Evolutionary conservation across 2,113 vertebrate species (phyloP), one percentile per base, ranked within the genome.

Genomic region (Eretmochelys imbricata): DNA sequence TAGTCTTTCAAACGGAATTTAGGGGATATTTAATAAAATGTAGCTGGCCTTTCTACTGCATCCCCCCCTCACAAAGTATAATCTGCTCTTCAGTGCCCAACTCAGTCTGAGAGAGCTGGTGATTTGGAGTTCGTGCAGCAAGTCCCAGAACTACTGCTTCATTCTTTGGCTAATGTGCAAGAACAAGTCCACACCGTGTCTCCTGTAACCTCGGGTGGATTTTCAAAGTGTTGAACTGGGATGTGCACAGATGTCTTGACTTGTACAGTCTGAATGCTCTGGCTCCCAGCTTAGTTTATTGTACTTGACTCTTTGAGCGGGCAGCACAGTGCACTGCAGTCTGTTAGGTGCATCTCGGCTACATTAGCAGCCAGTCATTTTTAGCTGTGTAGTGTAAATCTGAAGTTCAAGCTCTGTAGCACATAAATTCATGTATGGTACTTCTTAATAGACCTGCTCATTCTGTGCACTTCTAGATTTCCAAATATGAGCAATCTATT

Each of bases 181-280:
- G 55, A 27, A 80, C 93, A 94, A 38, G 85, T 98, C 93, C 95
- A 59, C 89, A 93, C 89, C 96, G 95, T 65, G 48, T 97, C 82
- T 96, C 95, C 91, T 89, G 86, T 96, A 90, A 91, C 95, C 81
- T 84, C 79, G 90, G 50, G 10, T 20, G 50, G 72, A 31, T 97
- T 97, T 97, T 96, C 79, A 54, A 81, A 88, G 95, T 84, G 83
- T 86, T 95, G 87, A 94, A 92, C 35, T 96, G 93, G 59, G 62
- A 96, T 87, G 65, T 54, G 51, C 2, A 29, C 29, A 13, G n/a
- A 82, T 80, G 49, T 91, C 51, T 59, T 2, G 17, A 82, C 72
- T 92, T 96, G 69, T 59, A 4, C 6, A 48, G 48, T 82, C 89
- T 94, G 72, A 91, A 65, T 78, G 97, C 83, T 83, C 25, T 93